phyloP scores from a whole-genome alignment of 2,113 vertebrate genomes.

The Galbula dea region DNA sequence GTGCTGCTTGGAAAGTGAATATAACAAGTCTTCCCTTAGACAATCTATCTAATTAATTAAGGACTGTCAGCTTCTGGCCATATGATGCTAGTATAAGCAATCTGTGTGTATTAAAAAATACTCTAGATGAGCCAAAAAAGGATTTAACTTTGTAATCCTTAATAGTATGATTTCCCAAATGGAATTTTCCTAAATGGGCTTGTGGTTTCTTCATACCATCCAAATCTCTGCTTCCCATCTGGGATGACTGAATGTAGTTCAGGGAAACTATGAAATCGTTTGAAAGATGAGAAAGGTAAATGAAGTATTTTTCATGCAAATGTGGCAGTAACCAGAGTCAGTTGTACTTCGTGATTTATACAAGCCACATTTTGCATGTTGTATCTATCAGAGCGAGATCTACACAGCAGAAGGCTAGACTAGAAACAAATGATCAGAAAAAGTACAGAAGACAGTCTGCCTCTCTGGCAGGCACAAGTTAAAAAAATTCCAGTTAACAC shows the following conservation, averaged over 20 bases:
- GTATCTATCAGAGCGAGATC: not conserved
- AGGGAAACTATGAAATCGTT: not conserved
- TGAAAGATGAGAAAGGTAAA: not conserved
- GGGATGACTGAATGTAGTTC: not conserved
- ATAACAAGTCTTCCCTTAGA: not conserved
- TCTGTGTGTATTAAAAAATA: not conserved
- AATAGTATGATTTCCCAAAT: not conserved
- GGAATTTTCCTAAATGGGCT: not conserved
- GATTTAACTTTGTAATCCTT: not conserved
- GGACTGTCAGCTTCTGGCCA: not conserved
- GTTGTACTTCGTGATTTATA: not conserved
- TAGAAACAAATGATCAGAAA: not conserved
- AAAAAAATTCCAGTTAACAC: not conserved
- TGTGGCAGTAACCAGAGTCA: not conserved
- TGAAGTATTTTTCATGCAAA: not conserved
- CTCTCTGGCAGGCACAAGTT: not conserved
- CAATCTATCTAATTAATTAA: not conserved
- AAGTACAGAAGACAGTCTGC: not conserved
- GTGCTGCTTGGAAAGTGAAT: not conserved
- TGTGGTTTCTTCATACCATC: not conserved
- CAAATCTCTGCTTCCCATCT: not conserved
- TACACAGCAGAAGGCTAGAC: not conserved
- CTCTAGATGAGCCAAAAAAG: not conserved
- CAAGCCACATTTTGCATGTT: not conserved
- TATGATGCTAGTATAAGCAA: not conserved